Evolutionary conservation across 1,140 invertebrate genomes (phyloP), one percentile per base, ranked within the genome.

Genomic region (Nixonia krombeini): DNA sequence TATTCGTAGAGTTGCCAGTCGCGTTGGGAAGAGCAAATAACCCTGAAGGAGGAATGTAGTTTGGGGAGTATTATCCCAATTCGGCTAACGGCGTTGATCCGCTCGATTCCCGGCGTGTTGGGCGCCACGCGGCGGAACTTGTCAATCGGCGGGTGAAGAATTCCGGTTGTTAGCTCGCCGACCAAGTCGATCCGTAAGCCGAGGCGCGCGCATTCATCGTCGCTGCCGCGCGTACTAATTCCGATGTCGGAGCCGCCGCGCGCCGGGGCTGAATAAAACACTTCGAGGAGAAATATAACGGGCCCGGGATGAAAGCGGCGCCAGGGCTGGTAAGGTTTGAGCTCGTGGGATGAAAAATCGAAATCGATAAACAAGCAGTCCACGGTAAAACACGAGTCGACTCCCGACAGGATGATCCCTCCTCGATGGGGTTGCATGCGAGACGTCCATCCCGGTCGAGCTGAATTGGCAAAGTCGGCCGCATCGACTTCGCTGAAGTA

Each of bases 121-220:
- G n/a, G n/a, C n/a, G 18, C 4, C 2, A 9, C 10, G 9, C 8
- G 9, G 16, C 15, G 9, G 8, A 9, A 40, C 7, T 21, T 21
- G 37, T 45, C 47, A 46, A 52, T 62, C 44, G 44, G 25, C 35
- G 28, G 40, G 59, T 63, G 69, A 64, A 62, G 45, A 62, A 37
- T 58, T 10, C 6, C 18, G 55, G 46, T 65, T 62, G 61, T 69
- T 62, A 62, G 46, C 25, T 31, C 38, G 31, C 35, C 12, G 13
- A 50, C 13, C 23, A 55, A 68, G 58, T 57, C 33, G 42, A 62
- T 55, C 38, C 44, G 40, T 63, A 63, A 63, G 52, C 44, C 44
- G 35, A 28, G 18, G 15, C 13, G 23, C 15, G 41, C 12, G 21
- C 45, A 63, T 53, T 63, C 51, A 29, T 45, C 49, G 26, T 47